phyloP scores from a whole-genome alignment of 2,113 vertebrate genomes.

The Oriolus oriolus region DNA sequence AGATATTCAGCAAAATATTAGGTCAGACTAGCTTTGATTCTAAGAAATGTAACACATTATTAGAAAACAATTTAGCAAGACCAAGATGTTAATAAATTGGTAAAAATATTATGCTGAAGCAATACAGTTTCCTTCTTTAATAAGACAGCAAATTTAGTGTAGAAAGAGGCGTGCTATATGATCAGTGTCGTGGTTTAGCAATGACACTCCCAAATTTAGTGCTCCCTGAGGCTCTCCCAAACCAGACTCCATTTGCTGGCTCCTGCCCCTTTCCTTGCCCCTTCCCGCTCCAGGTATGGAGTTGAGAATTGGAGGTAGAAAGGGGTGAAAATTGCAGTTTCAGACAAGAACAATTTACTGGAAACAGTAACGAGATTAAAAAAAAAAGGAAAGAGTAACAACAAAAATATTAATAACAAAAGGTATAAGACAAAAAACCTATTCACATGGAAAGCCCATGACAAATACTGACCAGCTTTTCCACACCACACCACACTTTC shows the following conservation, averaged over 20 bases:
- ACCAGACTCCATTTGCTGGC: fast-evolving
- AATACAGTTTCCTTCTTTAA: background rate
- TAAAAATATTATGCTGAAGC: background rate
- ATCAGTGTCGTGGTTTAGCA: background rate
- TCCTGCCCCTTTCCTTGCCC: background rate
- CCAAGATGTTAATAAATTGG: background rate
- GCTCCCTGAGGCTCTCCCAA: background rate
- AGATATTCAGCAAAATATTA: background rate
- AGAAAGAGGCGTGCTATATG: background rate
- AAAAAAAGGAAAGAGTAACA: background rate
- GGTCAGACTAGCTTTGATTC: background rate
- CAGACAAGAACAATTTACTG: background rate
- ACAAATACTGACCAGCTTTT: background rate
- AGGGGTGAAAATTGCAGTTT: background rate
- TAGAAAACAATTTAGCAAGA: background rate
- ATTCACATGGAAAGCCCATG: background rate
- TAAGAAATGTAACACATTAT: background rate
- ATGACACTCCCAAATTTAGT: background rate
- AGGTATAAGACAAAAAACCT: background rate
- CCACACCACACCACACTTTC: background rate
- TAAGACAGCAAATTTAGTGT: background rate
- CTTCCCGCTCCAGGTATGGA: background rate
- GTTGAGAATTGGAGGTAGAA: background rate
- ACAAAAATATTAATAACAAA: background rate
- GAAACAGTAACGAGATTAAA: background rate